Base-by-base conservation (phyloP, 1,140 invertebrate species). In the Stegodyphus mimosarum region DNA sequence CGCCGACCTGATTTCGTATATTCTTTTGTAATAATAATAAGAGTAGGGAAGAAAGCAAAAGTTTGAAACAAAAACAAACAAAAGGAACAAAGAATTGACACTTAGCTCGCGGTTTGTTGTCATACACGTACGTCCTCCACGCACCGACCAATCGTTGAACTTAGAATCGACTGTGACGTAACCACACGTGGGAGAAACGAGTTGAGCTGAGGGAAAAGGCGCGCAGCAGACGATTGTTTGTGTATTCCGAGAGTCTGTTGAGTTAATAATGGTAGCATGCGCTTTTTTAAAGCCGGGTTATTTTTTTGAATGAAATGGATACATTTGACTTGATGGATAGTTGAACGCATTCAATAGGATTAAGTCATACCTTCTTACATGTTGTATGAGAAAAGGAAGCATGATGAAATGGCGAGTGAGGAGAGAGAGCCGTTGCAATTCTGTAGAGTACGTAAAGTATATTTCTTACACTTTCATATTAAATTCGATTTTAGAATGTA, bases 341-440 rank as follows among this genome's bases (percentile, higher is more conserved):
- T 9, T 60, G 55, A 60, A 15, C 55, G 15, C 55, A 9, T 60
- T 15, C 15, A 10, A 10, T 0, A 60, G 55, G 55, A 60, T 60
- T 60, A 10, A 60, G 33, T 15, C 55, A 60, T 60, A 60, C 9
- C 9, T 9, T 60, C 9, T 60, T 9, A 10, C 9, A 60, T 60
- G 9, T 60, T 72, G 5, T 63, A 63, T 81, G 78, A 60, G 18
- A 81, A 11, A 50, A 17, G 33, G 33, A 50, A 81, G 67, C 18
- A 81, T 81, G 78, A 81, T 81, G 78, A 81, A 81, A 81, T 81
- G 78, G 78, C 55, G 78, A 81, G 78, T 81, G 13, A 48, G 78
- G 13, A 81, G 55, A 72, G 78, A 81, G 15, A 72, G 78, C 64
- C 67, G 64, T 7, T 72, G 67, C 53, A 81, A 49, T 60, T 72